phyloP scores from a whole-genome alignment of 2,113 vertebrate genomes.

The Telmatochromis sp. region DNA sequence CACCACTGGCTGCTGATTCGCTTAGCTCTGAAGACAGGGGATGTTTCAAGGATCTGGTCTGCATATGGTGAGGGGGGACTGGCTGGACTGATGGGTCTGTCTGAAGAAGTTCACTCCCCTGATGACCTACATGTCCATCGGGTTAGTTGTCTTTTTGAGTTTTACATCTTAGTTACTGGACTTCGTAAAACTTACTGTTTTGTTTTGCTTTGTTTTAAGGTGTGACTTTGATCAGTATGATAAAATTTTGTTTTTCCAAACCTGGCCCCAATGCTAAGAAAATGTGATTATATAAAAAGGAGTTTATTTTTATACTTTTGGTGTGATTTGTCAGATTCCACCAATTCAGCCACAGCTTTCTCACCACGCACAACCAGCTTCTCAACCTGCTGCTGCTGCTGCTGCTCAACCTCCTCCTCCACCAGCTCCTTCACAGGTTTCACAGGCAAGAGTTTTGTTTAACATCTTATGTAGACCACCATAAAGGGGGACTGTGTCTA shows the following conservation, averaged over 20 bases:
- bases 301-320: not conserved
- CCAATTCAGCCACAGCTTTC: constrained; percentile 12
- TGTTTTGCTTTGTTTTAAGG: not conserved
- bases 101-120: constrained; percentile 56
- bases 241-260: not conserved
- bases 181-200: not conserved
- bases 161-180: not conserved
- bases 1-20: constrained; percentile 83
- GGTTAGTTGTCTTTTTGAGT: constrained; percentile 14
- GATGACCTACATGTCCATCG: constrained; percentile 25
- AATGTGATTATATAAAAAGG: not conserved
- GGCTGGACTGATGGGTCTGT: constrained; percentile 62
- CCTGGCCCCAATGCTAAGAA: not conserved
- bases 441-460: constrained; percentile 26
- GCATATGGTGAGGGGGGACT: constrained; percentile 70
- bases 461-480: not conserved
- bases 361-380: not conserved
- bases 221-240: not conserved
- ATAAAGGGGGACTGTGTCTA: not conserved
- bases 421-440: not conserved
- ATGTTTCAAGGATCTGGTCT: constrained; percentile 63
- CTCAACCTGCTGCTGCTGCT: not conserved
- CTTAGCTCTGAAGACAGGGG: constrained; percentile 81
- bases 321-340: constrained; percentile 28
- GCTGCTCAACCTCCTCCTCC: not conserved